Evolutionary conservation across 2,113 vertebrate genomes (phyloP).

Genomic region (Mormoops blainvillei): DNA sequence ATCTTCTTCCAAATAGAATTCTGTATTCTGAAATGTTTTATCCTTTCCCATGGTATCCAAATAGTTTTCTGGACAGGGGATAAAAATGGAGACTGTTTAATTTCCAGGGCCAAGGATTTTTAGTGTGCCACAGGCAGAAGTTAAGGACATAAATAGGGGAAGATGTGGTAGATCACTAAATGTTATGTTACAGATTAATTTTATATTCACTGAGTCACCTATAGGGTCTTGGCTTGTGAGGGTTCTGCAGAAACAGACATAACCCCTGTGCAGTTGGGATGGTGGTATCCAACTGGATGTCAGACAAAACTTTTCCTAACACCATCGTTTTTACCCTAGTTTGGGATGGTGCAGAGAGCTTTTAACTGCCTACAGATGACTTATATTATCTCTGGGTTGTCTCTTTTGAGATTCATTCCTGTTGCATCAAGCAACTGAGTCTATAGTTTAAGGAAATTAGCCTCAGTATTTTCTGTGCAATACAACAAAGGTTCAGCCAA

Average conservation of each 20-base stretch:
- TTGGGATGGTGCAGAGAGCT: neutral
- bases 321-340: neutral
- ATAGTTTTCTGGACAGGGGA: neutral
- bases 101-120: conserved; percentile 4
- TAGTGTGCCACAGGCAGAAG: neutral
- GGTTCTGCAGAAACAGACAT: neutral
- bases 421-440: conserved; percentile 4
- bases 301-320: neutral
- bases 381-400: neutral
- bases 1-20: conserved; percentile 46
- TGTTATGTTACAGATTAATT: neutral
- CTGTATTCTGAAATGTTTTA: conserved; percentile 16
- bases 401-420: conserved; percentile 32
- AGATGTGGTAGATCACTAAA: neutral
- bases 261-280: neutral
- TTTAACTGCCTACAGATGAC: conserved; percentile 14
- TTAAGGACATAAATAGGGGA: neutral
- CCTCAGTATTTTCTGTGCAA: neutral
- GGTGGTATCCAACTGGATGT: neutral
- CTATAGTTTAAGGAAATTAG: conserved; percentile 3
- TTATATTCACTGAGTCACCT: neutral
- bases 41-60: neutral
- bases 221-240: neutral
- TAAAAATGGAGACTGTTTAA: neutral
- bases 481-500: neutral